A percentile compares a stretch with the other conserved stretches of the same genome.
phyloP scores from a whole-genome alignment of 1,140 invertebrate species.

The Bacillus rossius region DNA sequence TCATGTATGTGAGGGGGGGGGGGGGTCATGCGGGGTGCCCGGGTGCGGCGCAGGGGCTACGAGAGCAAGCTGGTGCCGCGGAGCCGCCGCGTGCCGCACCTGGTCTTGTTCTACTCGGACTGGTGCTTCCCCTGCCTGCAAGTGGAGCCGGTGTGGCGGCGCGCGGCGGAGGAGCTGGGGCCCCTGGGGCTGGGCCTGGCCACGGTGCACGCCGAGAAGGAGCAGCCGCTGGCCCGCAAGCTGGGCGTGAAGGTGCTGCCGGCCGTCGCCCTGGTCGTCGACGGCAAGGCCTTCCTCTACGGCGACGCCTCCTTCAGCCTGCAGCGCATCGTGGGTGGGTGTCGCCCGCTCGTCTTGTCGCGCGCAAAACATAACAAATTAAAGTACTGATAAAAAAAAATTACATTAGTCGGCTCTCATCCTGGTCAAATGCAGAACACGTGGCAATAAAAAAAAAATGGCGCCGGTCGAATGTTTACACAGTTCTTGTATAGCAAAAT shows the following conservation, averaged over 20 bases:
- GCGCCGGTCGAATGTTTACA: no score
- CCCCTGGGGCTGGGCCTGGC: constrained; percentile 64
- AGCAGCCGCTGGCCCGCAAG: constrained; percentile 64
- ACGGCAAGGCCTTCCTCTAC: constrained; percentile 74
- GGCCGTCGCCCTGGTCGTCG: constrained; percentile 71
- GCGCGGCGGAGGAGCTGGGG: constrained; percentile 77
- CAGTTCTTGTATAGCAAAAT: no score
- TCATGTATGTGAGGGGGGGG: no score
- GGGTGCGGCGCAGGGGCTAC: constrained; percentile 60
- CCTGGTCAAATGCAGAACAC: no score
- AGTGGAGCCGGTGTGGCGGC: constrained; percentile 73
- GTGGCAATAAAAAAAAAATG: no score
- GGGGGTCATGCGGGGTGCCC: no score
- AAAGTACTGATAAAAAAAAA: no score
- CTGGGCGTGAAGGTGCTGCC: constrained; percentile 76
- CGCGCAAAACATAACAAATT: no score
- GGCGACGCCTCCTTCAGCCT: constrained; percentile 70
- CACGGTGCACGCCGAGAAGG: constrained; percentile 79
- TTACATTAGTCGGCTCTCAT: no score
- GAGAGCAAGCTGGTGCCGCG: constrained; percentile 81
- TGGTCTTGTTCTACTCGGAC: constrained; percentile 88
- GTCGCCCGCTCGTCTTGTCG: not conserved
- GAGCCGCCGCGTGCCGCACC: constrained; percentile 68
- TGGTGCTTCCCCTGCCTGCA: constrained; percentile 89
- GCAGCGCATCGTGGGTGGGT: constrained; percentile 68